Conservation (phyloP, 2,888 invertebrate genomes). For the Taenaris catops region DNA sequence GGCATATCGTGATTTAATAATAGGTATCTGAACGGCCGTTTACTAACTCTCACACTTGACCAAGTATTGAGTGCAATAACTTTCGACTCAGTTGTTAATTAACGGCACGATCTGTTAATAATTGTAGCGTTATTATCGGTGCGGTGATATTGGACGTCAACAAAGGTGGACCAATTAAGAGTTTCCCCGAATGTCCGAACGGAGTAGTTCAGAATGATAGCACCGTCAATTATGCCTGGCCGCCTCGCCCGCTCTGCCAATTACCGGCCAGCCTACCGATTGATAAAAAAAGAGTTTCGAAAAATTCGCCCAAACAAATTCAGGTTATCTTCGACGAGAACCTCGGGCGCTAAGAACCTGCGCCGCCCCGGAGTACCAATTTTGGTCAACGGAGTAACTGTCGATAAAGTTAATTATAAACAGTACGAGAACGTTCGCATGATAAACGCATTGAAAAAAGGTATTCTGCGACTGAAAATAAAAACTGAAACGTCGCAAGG, state of each 20-base stretch:
- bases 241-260: conserved; percentile 59
- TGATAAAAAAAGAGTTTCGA: conserved; percentile 70
- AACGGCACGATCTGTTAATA: conserved; percentile 69
- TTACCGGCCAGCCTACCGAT: conserved; percentile 69
- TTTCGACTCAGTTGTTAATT: conserved; percentile 52
- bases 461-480: conserved; percentile 24
- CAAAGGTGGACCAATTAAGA: conserved; percentile 77
- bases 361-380: conserved; percentile 46
- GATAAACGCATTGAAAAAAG: conserved; percentile 21
- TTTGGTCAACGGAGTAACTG: conserved; percentile 41
- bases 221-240: conserved; percentile 69
- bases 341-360: conserved; percentile 43
- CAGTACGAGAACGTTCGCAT: conserved; percentile 36
- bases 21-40: too few species aligned
- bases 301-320: conserved; percentile 69
- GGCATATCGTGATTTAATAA: too few species aligned
- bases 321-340: conserved; percentile 55
- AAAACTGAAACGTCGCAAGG: conserved; percentile 40
- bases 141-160: conserved; percentile 71
- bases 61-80: conserved; percentile 30
- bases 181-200: conserved; percentile 73
- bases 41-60: too few species aligned
- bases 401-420: conserved; percentile 57
- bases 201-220: conserved; percentile 72
- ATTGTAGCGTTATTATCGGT: conserved; percentile 68